A percentile compares a stretch with the other conserved stretches of the same genome.
These are phyloP conservation scores for Frieseomelitta varia DNA, from an alignment of 1,140 invertebrate genomes.

Conservation along the genomic window DNA sequence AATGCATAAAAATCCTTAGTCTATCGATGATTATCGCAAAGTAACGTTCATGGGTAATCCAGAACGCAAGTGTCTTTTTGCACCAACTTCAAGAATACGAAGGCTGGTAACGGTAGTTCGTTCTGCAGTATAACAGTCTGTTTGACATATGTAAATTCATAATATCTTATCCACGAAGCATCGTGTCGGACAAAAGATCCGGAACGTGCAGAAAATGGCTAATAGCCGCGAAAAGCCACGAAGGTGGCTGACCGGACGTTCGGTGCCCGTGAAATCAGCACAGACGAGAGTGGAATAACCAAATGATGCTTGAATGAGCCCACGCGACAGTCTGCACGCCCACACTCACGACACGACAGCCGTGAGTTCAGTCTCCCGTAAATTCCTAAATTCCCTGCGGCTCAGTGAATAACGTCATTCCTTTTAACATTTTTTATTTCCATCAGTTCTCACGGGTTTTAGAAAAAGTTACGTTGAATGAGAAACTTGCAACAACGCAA, in stretches of 20 bases:
- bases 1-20: too few species aligned
- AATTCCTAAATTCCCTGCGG: not conserved
- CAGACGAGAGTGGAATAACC: slow-evolving; percentile 58
- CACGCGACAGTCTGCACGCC: slow-evolving; percentile 60
- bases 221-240: slow-evolving; percentile 34
- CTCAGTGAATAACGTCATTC: not conserved
- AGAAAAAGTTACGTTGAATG: not conserved
- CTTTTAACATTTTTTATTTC: too few species aligned
- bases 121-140: slow-evolving; percentile 16
- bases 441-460: not conserved
- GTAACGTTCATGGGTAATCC: not conserved
- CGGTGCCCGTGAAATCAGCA: slow-evolving; percentile 36
- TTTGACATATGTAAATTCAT: slow-evolving; percentile 38
- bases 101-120: slow-evolving; percentile 30
- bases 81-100: not conserved
- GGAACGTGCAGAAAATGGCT: slow-evolving; percentile 38
- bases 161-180: slow-evolving; percentile 35
- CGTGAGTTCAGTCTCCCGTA: slow-evolving; percentile 8
- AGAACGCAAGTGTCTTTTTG: not conserved
- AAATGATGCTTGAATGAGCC: slow-evolving; percentile 69
- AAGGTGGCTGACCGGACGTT: slow-evolving; percentile 15
- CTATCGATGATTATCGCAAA: too few species aligned
- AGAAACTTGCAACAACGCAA: not conserved
- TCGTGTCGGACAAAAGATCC: slow-evolving; percentile 32
- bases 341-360: slow-evolving; percentile 38